Percentiles rank a stretch among this genome's conserved stretches.
Conservation (phyloP, 2,113 vertebrate species). For the Psophia crepitans region DNA sequence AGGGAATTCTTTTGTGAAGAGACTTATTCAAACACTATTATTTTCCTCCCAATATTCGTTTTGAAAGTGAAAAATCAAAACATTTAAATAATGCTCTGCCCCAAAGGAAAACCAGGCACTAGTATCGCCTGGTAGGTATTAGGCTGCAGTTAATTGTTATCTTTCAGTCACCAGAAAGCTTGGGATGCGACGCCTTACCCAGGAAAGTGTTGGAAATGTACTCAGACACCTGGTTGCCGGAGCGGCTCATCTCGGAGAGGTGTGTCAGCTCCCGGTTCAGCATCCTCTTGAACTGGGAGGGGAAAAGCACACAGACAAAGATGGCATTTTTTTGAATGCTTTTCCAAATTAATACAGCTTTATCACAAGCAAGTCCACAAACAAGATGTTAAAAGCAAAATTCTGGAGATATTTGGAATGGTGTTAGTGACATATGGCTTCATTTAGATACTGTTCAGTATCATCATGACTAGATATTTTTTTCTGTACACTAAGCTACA, state of each 20-base stretch:
- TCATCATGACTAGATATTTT: not conserved
- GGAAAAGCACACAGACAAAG: conserved; percentile 13
- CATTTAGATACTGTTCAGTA: not conserved
- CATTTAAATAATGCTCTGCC: not conserved
- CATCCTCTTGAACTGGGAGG: conserved; percentile 96
- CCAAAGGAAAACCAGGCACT: not conserved
- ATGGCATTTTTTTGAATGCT: not conserved
- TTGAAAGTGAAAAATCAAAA: not conserved
- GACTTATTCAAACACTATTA: not conserved
- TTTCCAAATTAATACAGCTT: not conserved
- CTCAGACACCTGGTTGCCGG: conserved; percentile 98
- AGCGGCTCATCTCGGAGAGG: conserved; percentile 98
- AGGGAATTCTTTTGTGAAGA: not conserved
- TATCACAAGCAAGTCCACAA: not conserved
- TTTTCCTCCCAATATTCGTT: not conserved
- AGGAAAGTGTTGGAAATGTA: conserved; percentile 99
- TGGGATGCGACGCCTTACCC: conserved; percentile 76
- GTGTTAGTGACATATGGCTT: not conserved
- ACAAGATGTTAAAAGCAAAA: not conserved
- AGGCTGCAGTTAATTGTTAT: not conserved
- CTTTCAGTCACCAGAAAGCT: not conserved
- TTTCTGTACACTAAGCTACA: not conserved
- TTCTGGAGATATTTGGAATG: not conserved
- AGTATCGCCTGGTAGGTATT: not conserved
- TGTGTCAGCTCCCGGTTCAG: conserved; percentile 96